Percentiles rank a stretch among this genome's conserved stretches.
Evolutionary conservation across 2,797 vertebrate species (phyloP).

Genomic region (Sciurus carolinensis): DNA sequence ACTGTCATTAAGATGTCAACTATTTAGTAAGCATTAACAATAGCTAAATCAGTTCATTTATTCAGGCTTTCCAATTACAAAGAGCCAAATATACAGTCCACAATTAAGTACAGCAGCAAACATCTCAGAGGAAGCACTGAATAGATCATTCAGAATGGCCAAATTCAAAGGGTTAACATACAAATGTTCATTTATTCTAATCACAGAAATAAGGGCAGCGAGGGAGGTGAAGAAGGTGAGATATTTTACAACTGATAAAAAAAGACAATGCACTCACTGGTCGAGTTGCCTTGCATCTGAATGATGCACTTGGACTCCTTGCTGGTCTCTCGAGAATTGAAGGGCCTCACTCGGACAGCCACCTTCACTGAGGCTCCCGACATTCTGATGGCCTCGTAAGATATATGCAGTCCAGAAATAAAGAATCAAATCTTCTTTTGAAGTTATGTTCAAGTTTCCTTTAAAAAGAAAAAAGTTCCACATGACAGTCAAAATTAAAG

Average conservation of each 20-base stretch:
- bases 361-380: constrained; percentile 99
- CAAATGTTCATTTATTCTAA: background rate
- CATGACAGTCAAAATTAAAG: constrained; percentile 69
- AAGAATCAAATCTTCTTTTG: constrained; percentile 72
- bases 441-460: constrained; percentile 78
- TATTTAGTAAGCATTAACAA: background rate
- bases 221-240: background rate
- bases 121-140: background rate
- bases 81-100: background rate
- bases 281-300: constrained; percentile 99
- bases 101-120: constrained; percentile 34
- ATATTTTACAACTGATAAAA: background rate
- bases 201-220: background rate
- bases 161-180: background rate
- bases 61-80: background rate
- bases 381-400: constrained; percentile 90
- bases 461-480: constrained; percentile 73
- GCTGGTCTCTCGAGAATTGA: constrained; percentile 97
- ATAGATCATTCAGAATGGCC: background rate
- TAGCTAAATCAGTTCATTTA: constrained; percentile 27
- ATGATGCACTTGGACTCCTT: constrained; percentile 99
- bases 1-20: constrained; percentile 37
- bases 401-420: constrained; percentile 53
- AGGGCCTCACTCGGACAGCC: constrained; percentile 97
- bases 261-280: constrained; percentile 93